Evolutionary conservation across 2,797 vertebrate species (phyloP).

Genomic region (Limosa lapponica): DNA sequence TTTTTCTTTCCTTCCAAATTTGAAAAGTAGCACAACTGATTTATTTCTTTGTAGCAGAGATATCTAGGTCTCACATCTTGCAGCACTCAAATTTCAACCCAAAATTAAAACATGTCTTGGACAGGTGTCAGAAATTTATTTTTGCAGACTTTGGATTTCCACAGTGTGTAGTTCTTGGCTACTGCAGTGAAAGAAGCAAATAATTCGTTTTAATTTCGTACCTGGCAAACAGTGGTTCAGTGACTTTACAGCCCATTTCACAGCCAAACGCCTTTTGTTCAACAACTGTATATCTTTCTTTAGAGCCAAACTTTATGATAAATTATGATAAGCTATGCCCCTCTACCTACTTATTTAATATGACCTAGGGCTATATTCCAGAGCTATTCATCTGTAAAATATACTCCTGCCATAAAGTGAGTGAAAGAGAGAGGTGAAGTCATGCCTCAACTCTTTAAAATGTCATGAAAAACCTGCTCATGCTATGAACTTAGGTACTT

Average conservation of each 20-base stretch:
- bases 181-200: not conserved
- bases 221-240: not conserved
- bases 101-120: not conserved
- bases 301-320: not conserved
- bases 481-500: not conserved
- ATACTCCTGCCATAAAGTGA: fast-evolving
- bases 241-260: not conserved
- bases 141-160: not conserved
- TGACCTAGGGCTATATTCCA: not conserved
- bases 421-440: not conserved
- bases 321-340: not conserved
- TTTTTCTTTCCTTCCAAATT: not conserved
- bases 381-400: not conserved
- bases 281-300: not conserved
- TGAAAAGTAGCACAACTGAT: not conserved
- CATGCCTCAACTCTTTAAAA: not conserved
- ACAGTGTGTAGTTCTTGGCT: not conserved
- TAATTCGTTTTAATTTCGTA: not conserved
- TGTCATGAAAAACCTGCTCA: not conserved
- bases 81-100: not conserved
- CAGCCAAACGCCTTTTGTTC: not conserved
- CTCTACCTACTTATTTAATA: not conserved
- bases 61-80: not conserved
- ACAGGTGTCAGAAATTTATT: not conserved
- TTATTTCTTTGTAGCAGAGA: not conserved